phyloP scores from a whole-genome alignment of 2,113 vertebrate genomes.

The Motacilla tschutschensis region DNA sequence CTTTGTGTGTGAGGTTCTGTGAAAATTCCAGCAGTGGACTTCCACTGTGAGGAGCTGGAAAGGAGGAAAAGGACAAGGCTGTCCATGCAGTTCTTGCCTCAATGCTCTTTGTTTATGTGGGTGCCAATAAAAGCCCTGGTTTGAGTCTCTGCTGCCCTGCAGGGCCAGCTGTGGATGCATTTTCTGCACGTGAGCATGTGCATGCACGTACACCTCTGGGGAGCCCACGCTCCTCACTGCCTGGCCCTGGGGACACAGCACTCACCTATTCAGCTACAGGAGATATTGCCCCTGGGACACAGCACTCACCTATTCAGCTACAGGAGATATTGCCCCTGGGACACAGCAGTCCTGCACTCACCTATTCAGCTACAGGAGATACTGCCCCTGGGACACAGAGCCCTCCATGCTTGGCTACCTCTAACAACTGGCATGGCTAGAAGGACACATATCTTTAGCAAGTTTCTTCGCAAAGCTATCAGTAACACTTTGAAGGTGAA shows the following conservation, averaged over 20 bases:
- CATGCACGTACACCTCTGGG: not conserved
- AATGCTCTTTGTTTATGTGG: not conserved
- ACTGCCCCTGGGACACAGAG: not conserved
- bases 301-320: not conserved
- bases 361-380: not conserved
- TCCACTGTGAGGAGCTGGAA: not conserved
- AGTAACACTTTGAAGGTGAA: not conserved
- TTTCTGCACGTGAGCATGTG: accelerated
- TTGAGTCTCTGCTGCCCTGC: not conserved
- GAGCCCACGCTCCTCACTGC: accelerated
- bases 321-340: not conserved
- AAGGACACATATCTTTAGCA: not conserved
- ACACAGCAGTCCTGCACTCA: not conserved
- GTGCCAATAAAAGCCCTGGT: not conserved
- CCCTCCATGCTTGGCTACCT: not conserved
- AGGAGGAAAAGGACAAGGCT: not conserved
- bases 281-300: not conserved
- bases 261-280: not conserved
- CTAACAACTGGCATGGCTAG: not conserved
- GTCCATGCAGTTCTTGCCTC: accelerated
- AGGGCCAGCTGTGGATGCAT: accelerated
- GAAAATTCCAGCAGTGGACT: not conserved
- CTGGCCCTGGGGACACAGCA: not conserved
- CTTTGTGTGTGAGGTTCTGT: not conserved
- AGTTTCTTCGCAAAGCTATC: not conserved